Evolutionary conservation across 1,140 invertebrate genomes (phyloP), one percentile per base, ranked within the genome.

Genomic region (Drosophila auraria): DNA sequence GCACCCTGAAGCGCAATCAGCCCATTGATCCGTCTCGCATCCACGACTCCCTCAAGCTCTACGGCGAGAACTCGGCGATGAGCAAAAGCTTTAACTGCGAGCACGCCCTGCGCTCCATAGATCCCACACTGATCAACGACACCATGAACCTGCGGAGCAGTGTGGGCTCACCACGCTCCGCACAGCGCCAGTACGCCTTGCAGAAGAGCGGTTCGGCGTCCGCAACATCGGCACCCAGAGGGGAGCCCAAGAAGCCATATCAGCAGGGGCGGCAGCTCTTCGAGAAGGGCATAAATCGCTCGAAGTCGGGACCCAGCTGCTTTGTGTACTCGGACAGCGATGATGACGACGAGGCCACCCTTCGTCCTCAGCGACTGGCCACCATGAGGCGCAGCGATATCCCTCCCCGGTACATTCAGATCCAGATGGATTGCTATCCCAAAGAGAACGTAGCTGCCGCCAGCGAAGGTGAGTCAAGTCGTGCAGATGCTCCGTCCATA

Each of bases 241-340:
- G 60, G 23, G 80, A 91, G 30, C 69, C 83, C 3, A 78, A 66
- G 5, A 82, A 80, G 27, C 58, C 84, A 25, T 71, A 82, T 72
- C 82, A 87, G n/a, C 80, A 81, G 14, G 89, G 89, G 4, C 81
- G 87, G 1, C 79, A 91, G 64, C 54, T 92, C 2, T 92, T 92
- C 14, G 94, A 94, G 14, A 93, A 93, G 62, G 93, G 93, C 69
- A 92, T 96, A 15, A 96, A 95, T 90, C 94, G 95, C 40, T 96
- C 95, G 0, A 94, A 95, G 92, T 96, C 95, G 7, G 95, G 95
- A n/a, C 95, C 95, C n/a, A 95, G 95, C 80, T 95, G 95, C 79
- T 93, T 96, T 38, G 95, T 95, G 6, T 91, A 89, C 53, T 87
- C 83, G 3, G 92, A 93, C 53, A 92, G 92, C 50, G 92, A 93